These are phyloP conservation scores for Monarcha castaneiventris DNA, from an alignment of 2,113 vertebrate species.

Conservation along the genomic window DNA sequence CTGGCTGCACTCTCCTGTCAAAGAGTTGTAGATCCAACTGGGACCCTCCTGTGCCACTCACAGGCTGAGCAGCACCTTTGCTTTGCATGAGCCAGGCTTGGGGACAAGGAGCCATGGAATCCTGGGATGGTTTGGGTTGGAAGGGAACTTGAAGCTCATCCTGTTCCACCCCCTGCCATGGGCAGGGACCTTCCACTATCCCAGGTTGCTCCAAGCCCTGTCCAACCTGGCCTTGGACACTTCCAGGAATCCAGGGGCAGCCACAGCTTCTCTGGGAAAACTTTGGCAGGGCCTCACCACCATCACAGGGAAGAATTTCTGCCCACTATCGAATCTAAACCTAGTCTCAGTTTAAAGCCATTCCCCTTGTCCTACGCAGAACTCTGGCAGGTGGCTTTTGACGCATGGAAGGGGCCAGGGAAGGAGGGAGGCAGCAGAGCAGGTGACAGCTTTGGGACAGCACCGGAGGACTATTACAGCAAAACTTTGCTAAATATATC, in stretches of 20 bases:
- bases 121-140: neutral
- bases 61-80: neutral
- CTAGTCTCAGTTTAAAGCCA: neutral
- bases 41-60: neutral
- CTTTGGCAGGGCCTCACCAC: neutral
- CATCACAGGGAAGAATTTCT: neutral
- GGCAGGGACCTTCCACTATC: neutral
- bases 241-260: neutral
- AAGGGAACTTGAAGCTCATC: neutral
- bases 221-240: neutral
- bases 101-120: neutral
- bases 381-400: neutral
- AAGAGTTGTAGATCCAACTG: rapidly evolving
- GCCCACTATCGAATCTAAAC: neutral
- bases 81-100: neutral
- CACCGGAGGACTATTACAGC: neutral
- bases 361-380: neutral
- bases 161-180: neutral
- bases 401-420: neutral
- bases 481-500: slow-evolving; percentile 55
- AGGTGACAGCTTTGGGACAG: slow-evolving; percentile 50
- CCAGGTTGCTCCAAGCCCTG: rapidly evolving
- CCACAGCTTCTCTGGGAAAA: neutral
- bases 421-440: neutral
- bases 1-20: neutral